Percentiles rank a stretch among this genome's conserved stretches.
Conservation (phyloP, 2,797 vertebrate species). For the Hylomyscus alleni region DNA sequence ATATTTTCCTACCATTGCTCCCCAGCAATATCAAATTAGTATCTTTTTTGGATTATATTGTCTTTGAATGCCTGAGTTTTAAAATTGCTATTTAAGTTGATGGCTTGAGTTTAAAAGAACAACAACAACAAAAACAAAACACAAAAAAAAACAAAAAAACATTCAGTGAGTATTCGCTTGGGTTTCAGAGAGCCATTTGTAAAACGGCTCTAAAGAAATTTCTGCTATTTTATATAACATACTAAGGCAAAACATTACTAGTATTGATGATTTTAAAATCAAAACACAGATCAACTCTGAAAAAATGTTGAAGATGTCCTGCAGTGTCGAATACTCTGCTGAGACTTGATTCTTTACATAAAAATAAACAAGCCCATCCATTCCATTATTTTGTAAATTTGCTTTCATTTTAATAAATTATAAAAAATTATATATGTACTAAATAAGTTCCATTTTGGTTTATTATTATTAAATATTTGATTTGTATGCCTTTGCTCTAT, state of each 20-base stretch:
- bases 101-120: background rate
- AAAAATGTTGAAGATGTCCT: background rate
- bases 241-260: background rate
- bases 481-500: background rate
- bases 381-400: background rate
- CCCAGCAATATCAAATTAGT: background rate
- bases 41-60: background rate
- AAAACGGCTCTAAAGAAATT: background rate
- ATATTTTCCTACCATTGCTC: background rate
- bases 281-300: background rate
- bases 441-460: background rate
- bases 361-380: background rate
- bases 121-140: too few relatives aligned
- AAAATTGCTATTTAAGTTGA: background rate
- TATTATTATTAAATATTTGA: background rate
- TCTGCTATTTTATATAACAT: background rate
- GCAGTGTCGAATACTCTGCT: background rate
- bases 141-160: background rate
- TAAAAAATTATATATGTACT: background rate
- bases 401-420: background rate
- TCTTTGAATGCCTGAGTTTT: background rate
- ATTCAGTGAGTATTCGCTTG: background rate
- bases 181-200: background rate
- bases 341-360: background rate
- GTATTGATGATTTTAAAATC: background rate